Evolutionary conservation across 2,888 invertebrate genomes (phyloP), one percentile per base, ranked within the genome.

Genomic region (Atethmia centrago): DNA sequence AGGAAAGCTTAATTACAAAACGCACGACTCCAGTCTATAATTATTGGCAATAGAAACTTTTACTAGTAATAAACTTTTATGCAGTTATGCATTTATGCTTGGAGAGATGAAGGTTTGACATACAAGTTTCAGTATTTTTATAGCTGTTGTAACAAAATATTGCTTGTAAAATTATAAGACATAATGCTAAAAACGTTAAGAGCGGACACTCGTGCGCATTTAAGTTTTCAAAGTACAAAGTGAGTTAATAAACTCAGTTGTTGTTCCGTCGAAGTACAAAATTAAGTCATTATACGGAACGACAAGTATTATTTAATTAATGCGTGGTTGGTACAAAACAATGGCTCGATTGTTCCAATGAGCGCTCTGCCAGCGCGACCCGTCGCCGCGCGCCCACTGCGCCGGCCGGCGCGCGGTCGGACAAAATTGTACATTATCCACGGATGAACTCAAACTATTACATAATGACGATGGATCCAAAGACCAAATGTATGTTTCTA

Each of bases 271-370:
- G 79, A 86, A 84, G 85, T 87, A 87, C 83, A 84, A 88, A 92
- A 92, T 93, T 89, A 93, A 92, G 92, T 90, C 91, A 93, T 93
- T 91, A 91, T 85, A 87, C 88, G 85, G 88, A 90, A 90, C 85
- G 89, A 90, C 87, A 88, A 89, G 88, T 89, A 90, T 89, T 90
- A 92, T 90, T 91, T 91, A 92, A 93, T 93, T 90, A 91, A 93
- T 92, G 92, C 91, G 88, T 88, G 91, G 87, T 87, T 83, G 88
- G 86, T 86, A 88, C 87, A 87, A 91, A 88, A 93, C 93, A 93
- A 93, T 93, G 90, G 90, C 71, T 65, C 90, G 89, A 92, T 93
- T 92, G 92, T 93, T 92, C 88, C 78, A 78, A 79, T 79, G 85
- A 83, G 84, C 76, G 83, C 82, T 86, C 85, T 86, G 86, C 76